These are phyloP conservation scores for Eupsilia transversa DNA, from an alignment of 2,888 invertebrate genomes.

Conservation along the genomic window DNA sequence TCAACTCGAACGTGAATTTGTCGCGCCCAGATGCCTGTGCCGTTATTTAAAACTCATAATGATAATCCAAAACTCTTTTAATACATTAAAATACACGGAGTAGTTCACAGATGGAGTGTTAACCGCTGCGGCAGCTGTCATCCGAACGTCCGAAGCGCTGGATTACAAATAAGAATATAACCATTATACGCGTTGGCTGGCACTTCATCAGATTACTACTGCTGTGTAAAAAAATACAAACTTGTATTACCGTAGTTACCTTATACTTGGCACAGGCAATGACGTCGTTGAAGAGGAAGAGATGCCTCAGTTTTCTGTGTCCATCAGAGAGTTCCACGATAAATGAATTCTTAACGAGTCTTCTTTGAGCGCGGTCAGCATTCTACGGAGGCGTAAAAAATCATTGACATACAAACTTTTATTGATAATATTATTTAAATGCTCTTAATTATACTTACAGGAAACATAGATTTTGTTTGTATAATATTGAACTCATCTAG, in stretches of 20 bases:
- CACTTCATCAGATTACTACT: slow-evolving; percentile 17
- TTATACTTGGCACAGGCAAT: slow-evolving; percentile 98
- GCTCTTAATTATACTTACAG: slow-evolving; percentile 87
- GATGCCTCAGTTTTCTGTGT: slow-evolving; percentile 96
- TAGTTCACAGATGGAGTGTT: slow-evolving; percentile 31
- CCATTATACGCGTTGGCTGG: background rate
- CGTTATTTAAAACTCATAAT: background rate
- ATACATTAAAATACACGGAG: slow-evolving; percentile 25
- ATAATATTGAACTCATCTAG: slow-evolving; percentile 97
- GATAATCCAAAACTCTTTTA: background rate
- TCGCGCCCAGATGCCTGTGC: slow-evolving; percentile 94
- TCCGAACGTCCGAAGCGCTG: background rate
- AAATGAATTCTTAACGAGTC: slow-evolving; percentile 98
- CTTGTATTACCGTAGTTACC: slow-evolving; percentile 80
- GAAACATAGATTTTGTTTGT: slow-evolving; percentile 95
- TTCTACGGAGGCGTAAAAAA: slow-evolving; percentile 87
- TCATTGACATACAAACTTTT: background rate
- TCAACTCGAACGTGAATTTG: slow-evolving; percentile 97
- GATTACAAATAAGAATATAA: slow-evolving; percentile 5
- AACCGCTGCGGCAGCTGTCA: background rate
- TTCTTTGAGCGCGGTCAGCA: slow-evolving; percentile 94
- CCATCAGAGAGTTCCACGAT: slow-evolving; percentile 97
- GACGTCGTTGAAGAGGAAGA: slow-evolving; percentile 98
- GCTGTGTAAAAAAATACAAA: slow-evolving; percentile 28
- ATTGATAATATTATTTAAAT: background rate